Evolutionary conservation across 2,888 invertebrate species (phyloP).

Genomic region (Morinoia aosen): DNA sequence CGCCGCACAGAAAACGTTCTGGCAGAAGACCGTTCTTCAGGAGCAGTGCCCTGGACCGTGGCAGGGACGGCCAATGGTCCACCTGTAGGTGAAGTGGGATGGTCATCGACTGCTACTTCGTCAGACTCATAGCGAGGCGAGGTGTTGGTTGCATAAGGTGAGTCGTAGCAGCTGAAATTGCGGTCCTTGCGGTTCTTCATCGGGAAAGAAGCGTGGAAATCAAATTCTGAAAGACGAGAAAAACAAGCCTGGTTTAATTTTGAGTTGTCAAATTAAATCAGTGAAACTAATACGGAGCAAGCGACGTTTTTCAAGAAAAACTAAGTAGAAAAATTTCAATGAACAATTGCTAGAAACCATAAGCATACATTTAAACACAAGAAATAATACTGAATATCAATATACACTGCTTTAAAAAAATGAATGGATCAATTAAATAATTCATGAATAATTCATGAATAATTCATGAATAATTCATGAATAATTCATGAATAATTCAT

Average conservation of each 20-base stretch:
- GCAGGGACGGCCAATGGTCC: conserved; percentile 36
- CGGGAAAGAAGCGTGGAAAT: background rate
- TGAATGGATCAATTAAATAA: background rate
- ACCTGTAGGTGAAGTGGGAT: background rate
- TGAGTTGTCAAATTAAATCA: background rate
- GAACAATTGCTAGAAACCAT: background rate
- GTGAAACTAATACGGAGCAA: background rate
- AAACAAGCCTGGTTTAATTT: background rate
- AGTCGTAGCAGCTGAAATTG: conserved; percentile 37
- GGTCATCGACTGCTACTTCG: background rate
- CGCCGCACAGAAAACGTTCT: background rate
- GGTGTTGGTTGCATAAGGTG: background rate
- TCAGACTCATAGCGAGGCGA: conserved; percentile 10
- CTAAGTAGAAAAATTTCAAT: background rate
- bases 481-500: background rate
- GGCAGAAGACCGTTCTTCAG: background rate
- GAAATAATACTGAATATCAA: background rate
- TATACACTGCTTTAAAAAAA: background rate
- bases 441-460: background rate
- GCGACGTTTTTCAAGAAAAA: background rate
- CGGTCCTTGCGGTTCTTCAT: conserved; percentile 31
- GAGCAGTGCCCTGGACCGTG: background rate
- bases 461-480: background rate
- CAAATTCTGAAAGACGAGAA: background rate
- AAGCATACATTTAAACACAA: background rate